These are phyloP conservation scores for Bombus vancouverensis DNA, from an alignment of 1,140 invertebrate species.

Conservation along the genomic window DNA sequence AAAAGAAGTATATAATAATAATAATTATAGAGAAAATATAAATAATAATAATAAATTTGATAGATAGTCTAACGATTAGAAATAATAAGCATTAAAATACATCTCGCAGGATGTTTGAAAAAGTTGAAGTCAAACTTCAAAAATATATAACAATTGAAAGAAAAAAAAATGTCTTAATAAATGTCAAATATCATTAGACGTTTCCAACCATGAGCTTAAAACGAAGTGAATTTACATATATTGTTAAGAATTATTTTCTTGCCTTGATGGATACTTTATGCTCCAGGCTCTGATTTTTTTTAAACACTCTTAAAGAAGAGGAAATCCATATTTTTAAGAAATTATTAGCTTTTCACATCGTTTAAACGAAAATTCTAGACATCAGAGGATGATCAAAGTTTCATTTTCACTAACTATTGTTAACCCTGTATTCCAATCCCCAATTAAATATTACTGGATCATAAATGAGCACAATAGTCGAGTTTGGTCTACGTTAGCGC, in stretches of 20 bases:
- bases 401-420: neutral
- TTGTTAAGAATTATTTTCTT: too few species aligned
- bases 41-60: neutral
- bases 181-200: too few species aligned
- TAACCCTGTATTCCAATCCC: neutral
- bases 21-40: too few species aligned
- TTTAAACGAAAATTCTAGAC: neutral
- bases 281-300: too few species aligned
- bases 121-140: neutral
- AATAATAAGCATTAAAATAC: neutral
- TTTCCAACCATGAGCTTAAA: neutral
- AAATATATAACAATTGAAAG: neutral
- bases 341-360: neutral
- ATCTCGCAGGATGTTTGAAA: neutral
- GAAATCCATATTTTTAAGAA: neutral
- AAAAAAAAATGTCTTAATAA: neutral
- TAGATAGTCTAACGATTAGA: neutral
- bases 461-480: too few species aligned
- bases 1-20: neutral
- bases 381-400: neutral
- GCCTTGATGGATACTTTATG: too few species aligned
- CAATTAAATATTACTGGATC: neutral
- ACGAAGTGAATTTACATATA: too few species aligned
- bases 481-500: neutral
- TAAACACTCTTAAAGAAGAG: too few species aligned